phyloP scores from a whole-genome alignment of 2,888 invertebrate species.

The Acrocyrtus sp. region DNA sequence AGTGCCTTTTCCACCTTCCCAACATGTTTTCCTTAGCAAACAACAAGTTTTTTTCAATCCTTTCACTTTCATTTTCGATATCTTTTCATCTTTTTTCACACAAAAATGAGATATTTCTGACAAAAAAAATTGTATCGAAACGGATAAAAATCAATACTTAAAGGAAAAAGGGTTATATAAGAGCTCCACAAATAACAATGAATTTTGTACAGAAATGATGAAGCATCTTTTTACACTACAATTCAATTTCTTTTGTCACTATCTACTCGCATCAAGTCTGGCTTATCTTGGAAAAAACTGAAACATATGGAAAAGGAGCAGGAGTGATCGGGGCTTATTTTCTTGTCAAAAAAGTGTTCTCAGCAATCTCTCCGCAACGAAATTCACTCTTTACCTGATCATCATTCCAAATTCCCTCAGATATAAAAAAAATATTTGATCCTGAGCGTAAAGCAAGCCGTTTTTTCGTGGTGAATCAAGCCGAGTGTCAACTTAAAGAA shows the following conservation, averaged over 20 bases:
- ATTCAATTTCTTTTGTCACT: not conserved
- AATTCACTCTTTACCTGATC: too few species aligned
- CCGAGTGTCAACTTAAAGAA: conserved; percentile 33
- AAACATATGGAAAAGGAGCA: conserved; percentile 37
- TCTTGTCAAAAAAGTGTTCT: too few species aligned
- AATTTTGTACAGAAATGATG: conserved; percentile 27
- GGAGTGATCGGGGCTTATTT: not conserved
- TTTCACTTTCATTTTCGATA: conserved; percentile 41
- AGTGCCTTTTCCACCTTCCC: not conserved
- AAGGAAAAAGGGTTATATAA: conserved; percentile 50
- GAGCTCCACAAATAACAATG: too few species aligned
- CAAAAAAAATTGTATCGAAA: conserved; percentile 5
- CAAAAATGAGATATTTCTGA: conserved; percentile 30
- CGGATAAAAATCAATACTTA: conserved; percentile 35
- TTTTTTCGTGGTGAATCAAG: conserved; percentile 27
- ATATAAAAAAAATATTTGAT: too few species aligned
- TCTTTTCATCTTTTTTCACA: conserved; percentile 20
- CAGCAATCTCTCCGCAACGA: too few species aligned
- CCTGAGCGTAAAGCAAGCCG: not conserved
- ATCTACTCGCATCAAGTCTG: too few species aligned
- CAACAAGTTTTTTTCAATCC: conserved; percentile 17
- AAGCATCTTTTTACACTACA: not conserved
- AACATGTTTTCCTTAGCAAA: not conserved
- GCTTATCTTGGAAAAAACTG: not conserved
- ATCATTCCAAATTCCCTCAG: not conserved